Percentiles rank a stretch among this genome's conserved stretches.
Evolutionary conservation across 1,140 invertebrate genomes (phyloP).

Genomic region (Brachionus sp.): DNA sequence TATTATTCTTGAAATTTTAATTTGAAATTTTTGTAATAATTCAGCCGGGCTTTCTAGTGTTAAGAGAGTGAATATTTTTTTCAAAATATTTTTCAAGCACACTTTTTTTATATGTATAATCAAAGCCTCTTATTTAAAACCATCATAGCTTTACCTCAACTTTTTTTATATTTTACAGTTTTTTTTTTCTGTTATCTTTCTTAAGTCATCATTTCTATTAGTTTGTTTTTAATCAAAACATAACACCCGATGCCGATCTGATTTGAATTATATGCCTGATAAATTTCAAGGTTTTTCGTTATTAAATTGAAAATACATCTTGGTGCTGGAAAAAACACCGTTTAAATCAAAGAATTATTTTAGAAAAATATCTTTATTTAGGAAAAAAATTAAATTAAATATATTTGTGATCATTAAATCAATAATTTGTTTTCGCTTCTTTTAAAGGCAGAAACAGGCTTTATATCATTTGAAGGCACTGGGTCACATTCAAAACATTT

Average conservation of each 20-base stretch:
- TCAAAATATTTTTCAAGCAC: neutral
- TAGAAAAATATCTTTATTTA: neutral
- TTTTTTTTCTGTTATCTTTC: neutral
- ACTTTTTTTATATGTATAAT: neutral
- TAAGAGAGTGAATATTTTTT: neutral
- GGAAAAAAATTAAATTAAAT: neutral
- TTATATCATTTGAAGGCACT: neutral
- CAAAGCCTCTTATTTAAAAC: neutral
- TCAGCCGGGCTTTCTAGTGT: no score
- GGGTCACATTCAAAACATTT: slow-evolving; percentile 50
- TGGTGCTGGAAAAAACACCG: no score
- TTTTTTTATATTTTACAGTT: neutral
- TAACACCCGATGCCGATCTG: neutral
- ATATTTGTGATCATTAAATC: neutral
- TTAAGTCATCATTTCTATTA: neutral
- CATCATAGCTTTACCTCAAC: neutral
- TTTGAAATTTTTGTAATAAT: no score
- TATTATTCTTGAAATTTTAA: no score
- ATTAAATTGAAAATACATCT: no score
- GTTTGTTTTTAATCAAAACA: neutral
- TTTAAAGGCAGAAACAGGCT: neutral
- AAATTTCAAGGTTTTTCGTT: no score
- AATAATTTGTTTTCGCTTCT: neutral
- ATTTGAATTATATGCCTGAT: slow-evolving; percentile 7
- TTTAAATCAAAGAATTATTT: no score